phyloP scores from a whole-genome alignment of 2,797 vertebrate genomes.

The Pseudomugil gertrudae region DNA sequence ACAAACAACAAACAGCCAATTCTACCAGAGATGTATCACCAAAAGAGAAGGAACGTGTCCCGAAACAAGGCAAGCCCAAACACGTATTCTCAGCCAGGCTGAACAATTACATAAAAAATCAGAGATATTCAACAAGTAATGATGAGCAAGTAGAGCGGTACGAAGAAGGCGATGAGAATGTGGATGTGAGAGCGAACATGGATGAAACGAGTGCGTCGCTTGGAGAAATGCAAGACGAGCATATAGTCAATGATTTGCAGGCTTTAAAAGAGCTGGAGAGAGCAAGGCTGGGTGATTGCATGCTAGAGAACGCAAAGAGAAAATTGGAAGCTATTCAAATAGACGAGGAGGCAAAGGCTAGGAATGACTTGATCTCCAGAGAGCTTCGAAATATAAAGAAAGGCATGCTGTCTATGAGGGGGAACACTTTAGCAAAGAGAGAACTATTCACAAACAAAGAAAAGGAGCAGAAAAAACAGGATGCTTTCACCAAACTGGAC shows the following conservation, averaged over 20 bases:
- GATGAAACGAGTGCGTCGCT: conserved; percentile 19
- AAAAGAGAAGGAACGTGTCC: conserved; percentile 47
- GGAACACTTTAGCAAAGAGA: conserved; percentile 75
- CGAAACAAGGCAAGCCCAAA: conserved; percentile 64
- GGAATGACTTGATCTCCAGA: conserved; percentile 73
- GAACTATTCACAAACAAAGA: conserved; percentile 72
- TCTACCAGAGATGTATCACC: conserved; percentile 32
- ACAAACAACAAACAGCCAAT: conserved; percentile 37
- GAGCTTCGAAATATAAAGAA: conserved; percentile 74
- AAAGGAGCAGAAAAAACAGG: conserved; percentile 51
- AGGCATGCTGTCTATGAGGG: conserved; percentile 76
- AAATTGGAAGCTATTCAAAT: conserved; percentile 46
- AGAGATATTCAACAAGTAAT: conserved; percentile 63
- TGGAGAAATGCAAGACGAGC: conserved; percentile 56
- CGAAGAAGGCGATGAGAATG: conserved; percentile 44
- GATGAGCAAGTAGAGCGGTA: conserved; percentile 45
- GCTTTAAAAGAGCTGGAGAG: conserved; percentile 70
- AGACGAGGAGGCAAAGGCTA: conserved; percentile 57
- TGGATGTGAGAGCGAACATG: conserved; percentile 12
- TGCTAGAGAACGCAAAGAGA: conserved; percentile 39
- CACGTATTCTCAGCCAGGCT: conserved; percentile 78
- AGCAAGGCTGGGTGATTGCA: conserved; percentile 50
- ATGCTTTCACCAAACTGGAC: conserved; percentile 55
- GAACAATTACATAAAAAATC: conserved; percentile 84
- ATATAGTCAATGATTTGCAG: conserved; percentile 70